A percentile compares a stretch with the other conserved stretches of the same genome.
Evolutionary conservation across 2,113 vertebrate species (phyloP).

Genomic region (Hirundichthys speculiger): DNA sequence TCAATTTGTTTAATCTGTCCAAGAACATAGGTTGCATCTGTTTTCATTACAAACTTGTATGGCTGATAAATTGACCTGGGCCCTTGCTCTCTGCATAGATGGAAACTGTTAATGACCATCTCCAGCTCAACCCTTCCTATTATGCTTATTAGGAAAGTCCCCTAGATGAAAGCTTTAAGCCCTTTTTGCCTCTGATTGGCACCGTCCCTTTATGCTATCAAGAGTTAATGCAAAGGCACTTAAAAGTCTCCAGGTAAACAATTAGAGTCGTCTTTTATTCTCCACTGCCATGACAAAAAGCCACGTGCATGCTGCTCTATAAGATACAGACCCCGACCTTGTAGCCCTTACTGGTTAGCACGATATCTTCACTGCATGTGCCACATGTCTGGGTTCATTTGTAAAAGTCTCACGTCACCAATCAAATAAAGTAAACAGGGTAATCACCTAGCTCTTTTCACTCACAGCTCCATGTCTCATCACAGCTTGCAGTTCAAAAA

Average conservation of each 20-base stretch:
- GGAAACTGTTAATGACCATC: conserved; percentile 27
- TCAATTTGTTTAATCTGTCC: conserved; percentile 7
- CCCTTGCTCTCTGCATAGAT: neutral
- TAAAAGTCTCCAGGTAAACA: conserved; percentile 32
- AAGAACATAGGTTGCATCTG: conserved; percentile 14
- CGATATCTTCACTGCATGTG: conserved; percentile 5
- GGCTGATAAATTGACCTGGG: conserved; percentile 34
- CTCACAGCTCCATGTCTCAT: neutral
- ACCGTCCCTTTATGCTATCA: neutral
- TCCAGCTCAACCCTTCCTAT: conserved; percentile 16
- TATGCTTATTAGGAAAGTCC: conserved; percentile 7
- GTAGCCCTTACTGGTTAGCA: neutral
- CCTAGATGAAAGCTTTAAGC: conserved; percentile 1
- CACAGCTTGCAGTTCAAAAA: conserved; percentile 6
- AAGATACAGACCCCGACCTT: conserved; percentile 19
- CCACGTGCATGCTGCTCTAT: conserved; percentile 13
- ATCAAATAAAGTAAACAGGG: conserved; percentile 34
- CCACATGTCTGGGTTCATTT: conserved; percentile 20
- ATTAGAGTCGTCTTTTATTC: conserved; percentile 42
- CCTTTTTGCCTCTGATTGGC: conserved; percentile 1
- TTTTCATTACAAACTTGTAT: conserved; percentile 31
- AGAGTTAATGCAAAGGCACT: conserved; percentile 24
- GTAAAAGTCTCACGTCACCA: conserved; percentile 39
- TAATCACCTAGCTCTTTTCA: conserved; percentile 3
- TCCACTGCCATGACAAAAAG: conserved; percentile 31